Evolutionary conservation across 2,888 invertebrate genomes (phyloP), one percentile per base, ranked within the genome.

Genomic region (Hirtodrosophila cameraria): DNA sequence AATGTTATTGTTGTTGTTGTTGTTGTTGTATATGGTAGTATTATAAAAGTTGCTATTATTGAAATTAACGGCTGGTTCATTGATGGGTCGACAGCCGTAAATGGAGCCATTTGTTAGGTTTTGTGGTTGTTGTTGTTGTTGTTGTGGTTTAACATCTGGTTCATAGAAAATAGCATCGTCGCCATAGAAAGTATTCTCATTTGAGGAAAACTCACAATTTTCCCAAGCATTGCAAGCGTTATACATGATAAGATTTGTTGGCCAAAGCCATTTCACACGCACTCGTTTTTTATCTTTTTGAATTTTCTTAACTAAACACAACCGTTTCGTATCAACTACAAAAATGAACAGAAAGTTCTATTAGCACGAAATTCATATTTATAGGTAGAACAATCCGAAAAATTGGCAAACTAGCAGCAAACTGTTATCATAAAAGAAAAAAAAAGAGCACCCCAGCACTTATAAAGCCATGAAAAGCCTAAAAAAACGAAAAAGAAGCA

Each of bases 301-400:
- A n/a, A n/a, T n/a, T n/a, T n/a, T n/a, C n/a, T n/a, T n/a, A n/a
- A 23, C 27, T 36, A 33, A 42, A 45, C 15, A 49, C 39, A 58
- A 50, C 48, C 72, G 75, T 16, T 61, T 46, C 5, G 33, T 11
- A 31, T 13, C 49, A 55, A 57, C 48, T 70, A 73, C 68, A 54
- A 43, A 86, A 88, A 83, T 80, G 79, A 86, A 72, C 86, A 66
- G 79, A 78, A 72, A 71, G 63, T 79, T 71, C 42, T 60, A 70
- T 57, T 72, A 74, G 67, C 71, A 53, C 33, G 58, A 70, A 75
- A 79, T 78, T 78, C 73, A 68, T 87, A 86, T 74, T 75, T 77
- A 75, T 78, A 81, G 54, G 36, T 3, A 20, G 5, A 23, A 23
- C n/a, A 35, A 6, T 13, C 31, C 27, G 12, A 41, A 15, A 49